Percentiles rank a stretch among this genome's conserved stretches.
Conservation (phyloP, 2,888 invertebrate genomes). For the Timandra comae region DNA sequence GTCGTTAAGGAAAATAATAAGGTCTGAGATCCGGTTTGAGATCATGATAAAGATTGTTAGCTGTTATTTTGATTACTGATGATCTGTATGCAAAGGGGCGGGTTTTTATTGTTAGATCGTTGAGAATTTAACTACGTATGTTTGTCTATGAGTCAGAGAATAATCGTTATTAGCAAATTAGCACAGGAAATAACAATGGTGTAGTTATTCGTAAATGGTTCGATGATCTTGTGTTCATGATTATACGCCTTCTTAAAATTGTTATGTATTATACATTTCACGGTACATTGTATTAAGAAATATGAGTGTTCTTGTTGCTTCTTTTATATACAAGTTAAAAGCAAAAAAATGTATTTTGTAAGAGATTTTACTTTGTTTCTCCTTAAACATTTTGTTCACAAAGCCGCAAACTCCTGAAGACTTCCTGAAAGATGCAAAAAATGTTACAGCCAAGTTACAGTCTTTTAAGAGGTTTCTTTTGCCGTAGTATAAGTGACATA, state of each 20-base stretch:
- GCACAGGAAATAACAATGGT: slow-evolving; percentile 3
- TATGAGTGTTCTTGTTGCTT: too few species aligned
- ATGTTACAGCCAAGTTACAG: slow-evolving; percentile 25
- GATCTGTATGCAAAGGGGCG: slow-evolving; percentile 18
- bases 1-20: slow-evolving; percentile 37
- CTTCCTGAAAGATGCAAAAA: slow-evolving; percentile 24
- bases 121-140: slow-evolving; percentile 16
- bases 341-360: not conserved
- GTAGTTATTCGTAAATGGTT: too few species aligned
- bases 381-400: too few species aligned
- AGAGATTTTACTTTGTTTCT: slow-evolving; percentile 8
- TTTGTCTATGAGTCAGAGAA: slow-evolving; percentile 6
- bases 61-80: slow-evolving; percentile 18
- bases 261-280: too few species aligned
- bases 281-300: too few species aligned
- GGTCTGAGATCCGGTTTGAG: slow-evolving; percentile 35
- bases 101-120: slow-evolving; percentile 19
- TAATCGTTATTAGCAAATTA: too few species aligned
- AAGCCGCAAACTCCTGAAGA: slow-evolving; percentile 9
- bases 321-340: too few species aligned
- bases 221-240: too few species aligned
- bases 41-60: slow-evolving; percentile 36
- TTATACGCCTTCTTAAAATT: too few species aligned
- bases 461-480: slow-evolving; percentile 37
- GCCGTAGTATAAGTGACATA: slow-evolving; percentile 43